Evolutionary conservation across 2,888 invertebrate species (phyloP).

Genomic region (Leucania comma): DNA sequence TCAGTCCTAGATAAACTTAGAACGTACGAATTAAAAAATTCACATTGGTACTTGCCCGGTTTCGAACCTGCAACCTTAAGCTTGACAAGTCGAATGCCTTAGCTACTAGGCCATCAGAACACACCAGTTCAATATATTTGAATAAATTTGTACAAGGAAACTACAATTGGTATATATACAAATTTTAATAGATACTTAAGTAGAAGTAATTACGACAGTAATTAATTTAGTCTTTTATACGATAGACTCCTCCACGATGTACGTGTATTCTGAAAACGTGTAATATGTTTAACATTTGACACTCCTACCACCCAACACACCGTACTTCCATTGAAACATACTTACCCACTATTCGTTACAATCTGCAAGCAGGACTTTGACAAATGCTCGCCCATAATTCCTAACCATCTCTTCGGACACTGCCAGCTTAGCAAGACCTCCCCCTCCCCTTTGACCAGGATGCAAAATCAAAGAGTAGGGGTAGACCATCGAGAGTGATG

Average conservation of each 20-base stretch:
- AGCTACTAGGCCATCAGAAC: no score
- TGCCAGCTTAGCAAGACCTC: constrained; percentile 70
- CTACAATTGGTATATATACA: no score
- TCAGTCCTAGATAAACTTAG: no score
- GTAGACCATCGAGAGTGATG: constrained; percentile 50
- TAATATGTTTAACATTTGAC: constrained; percentile 13
- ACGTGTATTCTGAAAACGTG: neutral
- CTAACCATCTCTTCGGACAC: constrained; percentile 71
- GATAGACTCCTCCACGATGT: neutral
- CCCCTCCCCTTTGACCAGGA: constrained; percentile 44
- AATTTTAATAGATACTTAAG: no score
- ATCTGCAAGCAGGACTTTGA: constrained; percentile 83
- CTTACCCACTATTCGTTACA: constrained; percentile 65
- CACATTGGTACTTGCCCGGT: no score
- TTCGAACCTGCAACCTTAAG: no score
- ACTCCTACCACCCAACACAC: constrained; percentile 1
- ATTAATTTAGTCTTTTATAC: neutral
- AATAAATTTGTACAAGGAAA: no score
- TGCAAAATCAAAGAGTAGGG: constrained; percentile 46
- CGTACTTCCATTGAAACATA: constrained; percentile 57
- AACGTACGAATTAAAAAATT: no score
- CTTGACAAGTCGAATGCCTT: no score
- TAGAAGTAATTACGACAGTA: neutral
- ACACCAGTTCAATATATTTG: no score
- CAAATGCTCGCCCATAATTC: constrained; percentile 84